Conservation (phyloP, 2,797 vertebrate genomes). For the Pangasius krempfi region DNA sequence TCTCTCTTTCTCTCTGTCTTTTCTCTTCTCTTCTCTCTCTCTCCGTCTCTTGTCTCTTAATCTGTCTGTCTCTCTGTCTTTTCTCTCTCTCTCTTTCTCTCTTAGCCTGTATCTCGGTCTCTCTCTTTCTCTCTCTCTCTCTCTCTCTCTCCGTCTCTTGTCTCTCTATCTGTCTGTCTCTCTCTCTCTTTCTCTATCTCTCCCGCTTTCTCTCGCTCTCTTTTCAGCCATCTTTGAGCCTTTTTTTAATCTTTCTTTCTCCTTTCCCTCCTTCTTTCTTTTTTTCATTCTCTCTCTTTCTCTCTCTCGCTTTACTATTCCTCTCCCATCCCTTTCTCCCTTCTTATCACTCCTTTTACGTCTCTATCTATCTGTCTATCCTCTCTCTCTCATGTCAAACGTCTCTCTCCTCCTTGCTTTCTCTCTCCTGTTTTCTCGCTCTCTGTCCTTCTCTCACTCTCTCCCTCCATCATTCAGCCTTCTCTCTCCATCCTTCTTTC, state of each 20-base stretch:
- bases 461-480: conserved; percentile 2
- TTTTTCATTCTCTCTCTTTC: background rate
- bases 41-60: background rate
- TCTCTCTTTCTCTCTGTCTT: background rate
- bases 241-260: background rate
- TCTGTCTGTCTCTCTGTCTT: background rate
- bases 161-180: too few species aligned
- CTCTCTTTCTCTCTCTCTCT: background rate
- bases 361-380: background rate
- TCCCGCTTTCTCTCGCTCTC: background rate
- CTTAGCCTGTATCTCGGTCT: background rate
- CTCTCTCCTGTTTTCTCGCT: background rate
- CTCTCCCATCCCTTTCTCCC: background rate
- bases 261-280: background rate
- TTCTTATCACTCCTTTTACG: background rate
- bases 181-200: background rate
- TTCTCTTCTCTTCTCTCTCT: background rate
- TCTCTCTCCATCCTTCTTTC: too few species aligned
- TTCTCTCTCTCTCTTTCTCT: conserved; percentile 35
- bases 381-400: background rate
- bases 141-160: background rate
- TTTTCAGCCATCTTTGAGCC: background rate
- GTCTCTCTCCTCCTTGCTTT: background rate
- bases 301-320: background rate
- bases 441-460: background rate